A percentile compares a stretch with the other conserved stretches of the same genome.
Conservation (phyloP, 2,888 invertebrate species). For the Mythimna albipuncta region DNA sequence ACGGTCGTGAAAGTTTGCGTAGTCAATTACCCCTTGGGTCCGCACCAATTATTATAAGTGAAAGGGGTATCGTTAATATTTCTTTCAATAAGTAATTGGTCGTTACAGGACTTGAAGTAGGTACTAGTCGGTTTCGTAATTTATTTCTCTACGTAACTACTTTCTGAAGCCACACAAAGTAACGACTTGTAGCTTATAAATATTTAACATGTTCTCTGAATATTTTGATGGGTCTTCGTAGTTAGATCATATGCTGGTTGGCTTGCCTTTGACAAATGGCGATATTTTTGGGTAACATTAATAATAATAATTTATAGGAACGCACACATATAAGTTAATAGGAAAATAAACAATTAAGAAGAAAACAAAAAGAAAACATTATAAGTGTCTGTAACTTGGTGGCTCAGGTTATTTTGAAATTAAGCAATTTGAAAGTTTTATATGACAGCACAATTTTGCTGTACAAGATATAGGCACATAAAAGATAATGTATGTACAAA, state of each 20-base stretch:
- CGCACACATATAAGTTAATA: too few relatives aligned
- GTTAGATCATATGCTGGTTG: constrained; percentile 11
- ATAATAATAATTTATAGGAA: too few relatives aligned
- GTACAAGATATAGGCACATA: too few relatives aligned
- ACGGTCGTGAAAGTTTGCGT: constrained; percentile 40
- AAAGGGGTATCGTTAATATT: constrained; percentile 44
- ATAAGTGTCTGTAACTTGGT: too few relatives aligned
- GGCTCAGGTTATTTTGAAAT: too few relatives aligned
- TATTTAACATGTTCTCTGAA: constrained; percentile 36
- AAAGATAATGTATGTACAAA: too few relatives aligned
- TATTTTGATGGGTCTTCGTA: constrained; percentile 7
- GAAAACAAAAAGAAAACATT: too few relatives aligned
- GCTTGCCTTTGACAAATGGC: constrained; percentile 4
- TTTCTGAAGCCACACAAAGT: constrained; percentile 20
- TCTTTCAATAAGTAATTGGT: constrained; percentile 36
- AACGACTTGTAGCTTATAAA: constrained; percentile 39
- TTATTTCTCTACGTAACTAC: constrained; percentile 16
- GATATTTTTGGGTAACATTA: neutral
- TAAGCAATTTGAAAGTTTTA: too few relatives aligned
- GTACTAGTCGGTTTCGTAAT: constrained; percentile 12
- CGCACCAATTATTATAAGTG: constrained; percentile 44
- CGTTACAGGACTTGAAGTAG: constrained; percentile 25
- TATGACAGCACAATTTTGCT: too few relatives aligned
- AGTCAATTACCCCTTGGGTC: constrained; percentile 29
- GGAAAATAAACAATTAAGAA: too few relatives aligned